Base-by-base conservation (phyloP, 2,888 invertebrate species). In the Nycteola revayana region DNA sequence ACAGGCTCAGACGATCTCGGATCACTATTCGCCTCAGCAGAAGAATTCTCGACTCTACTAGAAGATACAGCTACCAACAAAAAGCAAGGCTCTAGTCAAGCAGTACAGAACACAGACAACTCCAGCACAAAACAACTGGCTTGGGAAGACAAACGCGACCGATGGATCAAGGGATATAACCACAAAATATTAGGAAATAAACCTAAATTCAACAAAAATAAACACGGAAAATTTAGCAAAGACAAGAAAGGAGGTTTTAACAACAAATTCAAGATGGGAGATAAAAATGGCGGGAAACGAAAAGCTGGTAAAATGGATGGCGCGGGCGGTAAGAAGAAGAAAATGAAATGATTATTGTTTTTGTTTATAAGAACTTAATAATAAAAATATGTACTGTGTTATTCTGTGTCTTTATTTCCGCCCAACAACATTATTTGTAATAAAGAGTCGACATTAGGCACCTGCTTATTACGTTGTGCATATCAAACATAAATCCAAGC, bases 1-100 rank as follows among this genome's bases (percentile, higher is more conserved):
- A 25, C 68, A 87, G 87, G 87, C 8, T 68, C 70, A 51, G 84
- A 86, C 21, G 91, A 92, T 52, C 83, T 92, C 25, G 89, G 90
- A 24, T 91, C 92, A 0, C 66, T 95, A 20, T 96, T 96, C 80
- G 95, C 95, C 1, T 94, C 95, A 0, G 96, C 96, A 0, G 96
- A 96, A 74, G 94, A 97, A 79, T 98, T 98, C 85, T 94, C 97
- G 0, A 93, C 95, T 25, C 88, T 97, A 54, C 82, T 98, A 32
- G 97, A 98, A 76, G 95, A 96, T 40, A 94, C 95, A 28, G 94
- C 94, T 0, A 90, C 91, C 27, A 90, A 92, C 2, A 92, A 92
- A 59, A 90, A 90, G 10, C 89, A 89, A 42, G 89, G 89, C 0
- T 93, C 94, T 9, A 92, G 93, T 27, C 91, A 92, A 72, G 92